phyloP scores from a whole-genome alignment of 2,797 vertebrate species.

The Spondyliosoma cantharus region DNA sequence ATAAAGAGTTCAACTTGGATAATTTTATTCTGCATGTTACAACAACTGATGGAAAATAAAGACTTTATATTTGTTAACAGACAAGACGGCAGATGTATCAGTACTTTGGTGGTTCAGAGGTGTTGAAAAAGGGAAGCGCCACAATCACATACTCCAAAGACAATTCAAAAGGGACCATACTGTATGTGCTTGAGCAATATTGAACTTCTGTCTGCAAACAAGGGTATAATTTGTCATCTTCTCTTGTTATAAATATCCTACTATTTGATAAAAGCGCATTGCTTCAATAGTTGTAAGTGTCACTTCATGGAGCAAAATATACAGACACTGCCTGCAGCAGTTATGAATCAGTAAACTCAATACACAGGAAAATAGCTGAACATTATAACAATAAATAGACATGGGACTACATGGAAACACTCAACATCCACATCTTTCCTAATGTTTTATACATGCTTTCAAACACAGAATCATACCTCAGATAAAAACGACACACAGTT shows the following conservation, averaged over 20 bases:
- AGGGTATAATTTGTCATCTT: constrained; percentile 36
- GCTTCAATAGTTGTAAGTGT: constrained; percentile 51
- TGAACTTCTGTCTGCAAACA: constrained; percentile 37
- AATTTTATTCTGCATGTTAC: constrained; percentile 79
- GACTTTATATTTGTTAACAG: constrained; percentile 78
- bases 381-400: constrained; percentile 72
- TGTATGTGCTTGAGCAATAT: constrained; percentile 33
- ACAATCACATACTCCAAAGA: constrained; percentile 62
- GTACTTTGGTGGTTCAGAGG: constrained; percentile 43
- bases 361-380: constrained; percentile 39
- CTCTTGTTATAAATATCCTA: constrained; percentile 54
- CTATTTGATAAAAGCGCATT: constrained; percentile 55
- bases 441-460: constrained; percentile 51
- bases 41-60: constrained; percentile 74
- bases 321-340: constrained; percentile 70
- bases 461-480: constrained; percentile 45
- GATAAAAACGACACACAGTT: constrained; percentile 37
- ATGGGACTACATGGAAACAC: constrained; percentile 58
- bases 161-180: constrained; percentile 41
- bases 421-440: constrained; percentile 58
- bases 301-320: constrained; percentile 64
- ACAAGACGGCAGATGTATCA: constrained; percentile 56
- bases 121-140: constrained; percentile 44
- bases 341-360: constrained; percentile 55
- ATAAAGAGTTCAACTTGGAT: constrained; percentile 57